These are phyloP conservation scores for Anaspis maculata DNA, from an alignment of 2,888 invertebrate genomes.

Conservation along the genomic window DNA sequence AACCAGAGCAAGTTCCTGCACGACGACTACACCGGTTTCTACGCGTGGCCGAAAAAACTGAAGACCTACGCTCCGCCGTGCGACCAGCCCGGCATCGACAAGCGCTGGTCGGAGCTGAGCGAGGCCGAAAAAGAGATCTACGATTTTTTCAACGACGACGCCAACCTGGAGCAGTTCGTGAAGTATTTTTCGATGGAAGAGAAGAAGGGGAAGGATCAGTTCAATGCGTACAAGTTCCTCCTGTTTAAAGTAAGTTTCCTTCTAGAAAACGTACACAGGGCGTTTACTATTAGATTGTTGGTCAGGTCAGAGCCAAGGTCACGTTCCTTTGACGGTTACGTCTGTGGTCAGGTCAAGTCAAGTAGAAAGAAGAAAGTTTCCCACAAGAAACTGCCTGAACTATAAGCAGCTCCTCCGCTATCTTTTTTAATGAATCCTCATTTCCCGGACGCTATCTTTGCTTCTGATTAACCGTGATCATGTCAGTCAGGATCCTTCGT, in stretches of 20 bases:
- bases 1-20: constrained; percentile 62
- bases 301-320: no score
- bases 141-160: constrained; percentile 57
- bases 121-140: constrained; percentile 58
- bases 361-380: no score
- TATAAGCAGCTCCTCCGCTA: no score
- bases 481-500: no score
- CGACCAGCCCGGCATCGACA: constrained; percentile 49
- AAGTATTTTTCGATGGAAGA: constrained; percentile 73
- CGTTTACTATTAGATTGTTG: neutral
- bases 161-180: constrained; percentile 62
- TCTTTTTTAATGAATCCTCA: no score
- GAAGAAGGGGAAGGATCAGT: constrained; percentile 77
- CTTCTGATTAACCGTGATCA: no score
- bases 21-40: constrained; percentile 51
- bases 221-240: constrained; percentile 57
- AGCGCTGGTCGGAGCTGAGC: constrained; percentile 50
- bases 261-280: no score
- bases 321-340: no score
- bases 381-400: no score
- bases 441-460: no score
- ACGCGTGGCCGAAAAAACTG: constrained; percentile 47
- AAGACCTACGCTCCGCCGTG: constrained; percentile 57
- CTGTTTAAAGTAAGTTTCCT: constrained; percentile 68
- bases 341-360: no score